Percentiles rank a stretch among this genome's conserved stretches.
Conservation (phyloP, 2,888 invertebrate species). For the Heliconius hortense region DNA sequence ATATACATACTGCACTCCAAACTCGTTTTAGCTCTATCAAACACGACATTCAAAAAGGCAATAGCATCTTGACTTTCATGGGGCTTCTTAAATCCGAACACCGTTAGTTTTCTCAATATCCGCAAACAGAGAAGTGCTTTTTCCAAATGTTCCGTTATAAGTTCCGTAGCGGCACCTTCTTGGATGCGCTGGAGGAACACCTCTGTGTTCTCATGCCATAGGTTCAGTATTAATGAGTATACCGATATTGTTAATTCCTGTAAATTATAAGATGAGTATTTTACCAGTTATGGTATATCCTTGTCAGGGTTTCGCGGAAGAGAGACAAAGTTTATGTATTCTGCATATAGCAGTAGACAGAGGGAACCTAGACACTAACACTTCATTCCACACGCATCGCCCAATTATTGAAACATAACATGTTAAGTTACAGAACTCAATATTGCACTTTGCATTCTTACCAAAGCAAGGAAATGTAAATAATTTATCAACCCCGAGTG, state of each 20-base stretch:
- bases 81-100: slow-evolving; percentile 91
- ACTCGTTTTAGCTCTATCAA: slow-evolving; percentile 88
- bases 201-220: slow-evolving; percentile 90
- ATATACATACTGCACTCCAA: slow-evolving; percentile 89
- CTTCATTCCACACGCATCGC: no score
- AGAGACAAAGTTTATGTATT: no score
- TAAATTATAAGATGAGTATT: slow-evolving; percentile 18
- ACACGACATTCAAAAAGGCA: slow-evolving; percentile 89
- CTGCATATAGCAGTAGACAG: no score
- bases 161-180: slow-evolving; percentile 81
- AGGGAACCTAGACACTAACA: no score
- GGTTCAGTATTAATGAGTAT: slow-evolving; percentile 86
- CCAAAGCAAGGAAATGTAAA: no score
- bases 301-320: no score
- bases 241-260: slow-evolving; percentile 90
- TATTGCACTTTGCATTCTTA: no score
- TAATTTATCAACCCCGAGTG: no score
- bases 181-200: slow-evolving; percentile 85
- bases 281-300: background rate
- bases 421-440: no score
- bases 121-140: slow-evolving; percentile 90
- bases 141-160: slow-evolving; percentile 87
- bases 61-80: slow-evolving; percentile 88
- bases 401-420: no score
- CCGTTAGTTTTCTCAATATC: slow-evolving; percentile 90